Evolutionary conservation across 2,797 vertebrate species (phyloP).

Genomic region (Siniperca undulata): DNA sequence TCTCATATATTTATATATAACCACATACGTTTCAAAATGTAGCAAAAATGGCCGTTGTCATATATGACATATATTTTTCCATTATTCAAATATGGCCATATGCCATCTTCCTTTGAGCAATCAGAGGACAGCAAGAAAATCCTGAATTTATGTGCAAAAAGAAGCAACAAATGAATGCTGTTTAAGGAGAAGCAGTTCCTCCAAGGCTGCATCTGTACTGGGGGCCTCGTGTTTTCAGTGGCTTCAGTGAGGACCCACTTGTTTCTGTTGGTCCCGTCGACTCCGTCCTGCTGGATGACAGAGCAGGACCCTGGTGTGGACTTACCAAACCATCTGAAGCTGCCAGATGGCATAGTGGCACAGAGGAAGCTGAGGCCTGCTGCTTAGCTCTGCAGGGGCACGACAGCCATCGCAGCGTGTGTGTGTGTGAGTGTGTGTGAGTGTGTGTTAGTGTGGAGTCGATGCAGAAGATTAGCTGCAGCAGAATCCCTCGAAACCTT

Average conservation of each 20-base stretch:
- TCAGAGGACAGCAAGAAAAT: not conserved
- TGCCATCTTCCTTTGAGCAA: not conserved
- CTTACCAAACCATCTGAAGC: constrained; percentile 65
- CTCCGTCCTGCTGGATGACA: constrained; percentile 36
- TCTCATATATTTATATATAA: too few species aligned
- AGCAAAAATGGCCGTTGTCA: too few species aligned
- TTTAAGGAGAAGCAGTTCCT: not conserved
- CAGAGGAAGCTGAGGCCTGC: constrained; percentile 60
- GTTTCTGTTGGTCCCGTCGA: not conserved
- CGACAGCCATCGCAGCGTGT: constrained; percentile 29
- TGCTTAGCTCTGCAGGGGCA: constrained; percentile 52
- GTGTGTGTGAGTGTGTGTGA: constrained; percentile 27
- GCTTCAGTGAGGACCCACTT: constrained; percentile 5
- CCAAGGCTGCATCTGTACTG: not conserved
- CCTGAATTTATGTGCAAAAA: not conserved
- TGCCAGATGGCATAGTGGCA: constrained; percentile 73
- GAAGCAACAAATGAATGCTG: not conserved
- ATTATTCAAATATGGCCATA: not conserved
- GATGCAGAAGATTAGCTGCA: constrained; percentile 48
- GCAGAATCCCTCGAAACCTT: constrained; percentile 45
- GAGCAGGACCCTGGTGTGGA: constrained; percentile 56
- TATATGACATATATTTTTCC: too few species aligned
- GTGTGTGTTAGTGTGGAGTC: constrained; percentile 25
- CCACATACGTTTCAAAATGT: too few species aligned
- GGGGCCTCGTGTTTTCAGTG: not conserved